Conservation (phyloP, 2,888 invertebrate genomes). For the Rugalucina vietnamica region DNA sequence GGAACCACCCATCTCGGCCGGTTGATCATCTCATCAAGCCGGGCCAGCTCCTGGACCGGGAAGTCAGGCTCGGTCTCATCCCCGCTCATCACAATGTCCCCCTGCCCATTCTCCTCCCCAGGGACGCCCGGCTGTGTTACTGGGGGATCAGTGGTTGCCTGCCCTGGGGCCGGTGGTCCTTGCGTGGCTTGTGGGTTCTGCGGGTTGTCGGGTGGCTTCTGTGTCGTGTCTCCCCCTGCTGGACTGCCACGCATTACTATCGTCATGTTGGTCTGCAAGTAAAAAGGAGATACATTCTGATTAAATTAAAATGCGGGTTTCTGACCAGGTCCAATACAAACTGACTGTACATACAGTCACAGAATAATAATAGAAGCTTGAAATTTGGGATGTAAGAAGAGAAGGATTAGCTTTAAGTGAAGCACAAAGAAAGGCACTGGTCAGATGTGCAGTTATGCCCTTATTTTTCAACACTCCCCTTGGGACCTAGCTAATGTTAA, state of each 20-base stretch:
- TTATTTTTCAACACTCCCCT: neutral
- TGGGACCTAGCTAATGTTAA: too few species aligned
- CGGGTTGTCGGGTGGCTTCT: slow-evolving; percentile 42
- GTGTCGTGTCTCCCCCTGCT: slow-evolving; percentile 80
- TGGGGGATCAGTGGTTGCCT: slow-evolving; percentile 4
- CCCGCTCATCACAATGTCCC: slow-evolving; percentile 62
- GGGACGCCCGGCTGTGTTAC: slow-evolving; percentile 17
- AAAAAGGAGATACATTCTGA: neutral
- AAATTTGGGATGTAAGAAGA: too few species aligned
- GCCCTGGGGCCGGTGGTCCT: slow-evolving; percentile 29
- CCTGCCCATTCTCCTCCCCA: slow-evolving; percentile 72
- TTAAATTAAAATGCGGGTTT: neutral
- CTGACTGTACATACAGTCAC: neutral
- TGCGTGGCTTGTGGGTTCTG: slow-evolving; percentile 32
- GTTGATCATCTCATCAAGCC: slow-evolving; percentile 97
- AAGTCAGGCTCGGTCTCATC: slow-evolving; percentile 87
- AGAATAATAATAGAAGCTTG: neutral
- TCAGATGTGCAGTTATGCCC: too few species aligned
- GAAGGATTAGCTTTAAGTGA: too few species aligned
- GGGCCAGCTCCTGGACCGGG: slow-evolving; percentile 93
- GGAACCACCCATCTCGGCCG: slow-evolving; percentile 98
- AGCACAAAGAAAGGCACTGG: too few species aligned
- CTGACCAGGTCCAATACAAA: neutral
- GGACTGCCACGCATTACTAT: slow-evolving; percentile 83
- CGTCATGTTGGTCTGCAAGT: slow-evolving; percentile 74